Conservation (phyloP, 2,888 invertebrate genomes). For the Oscheius sp. region DNA sequence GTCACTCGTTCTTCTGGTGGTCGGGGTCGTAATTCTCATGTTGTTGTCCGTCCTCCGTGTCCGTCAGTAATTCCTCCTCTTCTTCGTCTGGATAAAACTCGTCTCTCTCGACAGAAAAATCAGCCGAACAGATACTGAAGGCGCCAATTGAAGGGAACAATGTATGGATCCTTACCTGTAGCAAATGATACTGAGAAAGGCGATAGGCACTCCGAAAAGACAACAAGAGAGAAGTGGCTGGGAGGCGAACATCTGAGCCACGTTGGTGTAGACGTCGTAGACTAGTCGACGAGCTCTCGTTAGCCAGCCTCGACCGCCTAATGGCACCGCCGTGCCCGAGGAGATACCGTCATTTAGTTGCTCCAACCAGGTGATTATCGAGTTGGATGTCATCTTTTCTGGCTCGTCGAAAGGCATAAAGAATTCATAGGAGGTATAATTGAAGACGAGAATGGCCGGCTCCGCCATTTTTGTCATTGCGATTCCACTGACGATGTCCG, state of each 20-base stretch:
- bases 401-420: slow-evolving; percentile 87
- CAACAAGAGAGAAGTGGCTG: slow-evolving; percentile 88
- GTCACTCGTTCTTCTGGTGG: slow-evolving; percentile 49
- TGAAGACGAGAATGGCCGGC: slow-evolving; percentile 87
- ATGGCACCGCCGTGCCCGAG: slow-evolving; percentile 40
- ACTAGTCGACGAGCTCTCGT: slow-evolving; percentile 46
- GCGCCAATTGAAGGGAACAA: not conserved
- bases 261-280: slow-evolving; percentile 55
- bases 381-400: slow-evolving; percentile 80
- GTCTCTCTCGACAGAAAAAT: slow-evolving; percentile 78
- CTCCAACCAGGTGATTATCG: slow-evolving; percentile 61
- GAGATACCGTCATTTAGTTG: slow-evolving; percentile 79
- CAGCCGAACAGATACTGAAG: slow-evolving; percentile 85
- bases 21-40: slow-evolving; percentile 39
- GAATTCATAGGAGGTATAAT: slow-evolving; percentile 91
- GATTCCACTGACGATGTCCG: slow-evolving; percentile 91
- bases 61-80: slow-evolving; percentile 58
- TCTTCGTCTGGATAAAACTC: slow-evolving; percentile 71
- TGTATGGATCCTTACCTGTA: slow-evolving; percentile 78
- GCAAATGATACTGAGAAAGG: slow-evolving; percentile 91
- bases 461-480: slow-evolving; percentile 84
- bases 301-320: slow-evolving; percentile 45
- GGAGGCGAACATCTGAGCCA: slow-evolving; percentile 71
- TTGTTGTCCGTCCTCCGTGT: slow-evolving; percentile 45
- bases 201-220: slow-evolving; percentile 91